phyloP scores from a whole-genome alignment of 2,888 invertebrate species.

The Frankliniella intonsa region DNA sequence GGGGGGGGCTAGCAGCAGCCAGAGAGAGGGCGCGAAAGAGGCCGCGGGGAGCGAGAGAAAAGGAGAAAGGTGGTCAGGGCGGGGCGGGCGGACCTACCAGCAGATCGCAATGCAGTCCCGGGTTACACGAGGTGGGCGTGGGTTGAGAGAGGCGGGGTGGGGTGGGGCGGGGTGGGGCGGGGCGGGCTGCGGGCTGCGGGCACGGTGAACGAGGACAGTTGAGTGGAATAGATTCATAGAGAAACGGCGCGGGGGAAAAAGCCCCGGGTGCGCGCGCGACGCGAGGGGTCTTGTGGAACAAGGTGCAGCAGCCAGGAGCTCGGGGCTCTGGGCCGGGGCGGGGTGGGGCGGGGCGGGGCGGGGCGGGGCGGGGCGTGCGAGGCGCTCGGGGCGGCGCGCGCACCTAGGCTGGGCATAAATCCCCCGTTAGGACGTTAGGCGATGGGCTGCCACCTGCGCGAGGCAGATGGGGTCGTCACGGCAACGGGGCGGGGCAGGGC shows the following conservation, averaged over 20 bases:
- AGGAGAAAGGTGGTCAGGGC: neutral
- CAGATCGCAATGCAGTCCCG: too few species aligned
- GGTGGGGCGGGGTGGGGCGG: neutral
- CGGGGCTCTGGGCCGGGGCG: too few species aligned
- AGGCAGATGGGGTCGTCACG: neutral
- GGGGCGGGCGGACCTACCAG: too few species aligned
- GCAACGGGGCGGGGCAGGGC: neutral
- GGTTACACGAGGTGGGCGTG: too few species aligned
- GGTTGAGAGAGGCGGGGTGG: neutral
- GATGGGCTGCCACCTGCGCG: slow-evolving; percentile 6
- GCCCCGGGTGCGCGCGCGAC: too few species aligned
- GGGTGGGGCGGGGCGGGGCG: neutral
- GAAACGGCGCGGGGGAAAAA: too few species aligned
- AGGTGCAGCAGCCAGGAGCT: too few species aligned
- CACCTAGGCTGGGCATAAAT: neutral
- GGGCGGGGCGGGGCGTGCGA: neutral
- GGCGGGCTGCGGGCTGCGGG: neutral
- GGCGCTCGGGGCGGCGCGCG: neutral
- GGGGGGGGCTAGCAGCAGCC: neutral
- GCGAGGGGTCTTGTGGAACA: too few species aligned
- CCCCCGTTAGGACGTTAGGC: neutral
- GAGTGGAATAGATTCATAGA: too few species aligned
- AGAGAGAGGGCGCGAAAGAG: neutral
- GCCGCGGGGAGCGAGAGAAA: slow-evolving; percentile 34
- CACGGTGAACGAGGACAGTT: too few species aligned